Evolutionary conservation across 2,797 vertebrate genomes (phyloP).

Genomic region (Pseudocheirus occidentalis): DNA sequence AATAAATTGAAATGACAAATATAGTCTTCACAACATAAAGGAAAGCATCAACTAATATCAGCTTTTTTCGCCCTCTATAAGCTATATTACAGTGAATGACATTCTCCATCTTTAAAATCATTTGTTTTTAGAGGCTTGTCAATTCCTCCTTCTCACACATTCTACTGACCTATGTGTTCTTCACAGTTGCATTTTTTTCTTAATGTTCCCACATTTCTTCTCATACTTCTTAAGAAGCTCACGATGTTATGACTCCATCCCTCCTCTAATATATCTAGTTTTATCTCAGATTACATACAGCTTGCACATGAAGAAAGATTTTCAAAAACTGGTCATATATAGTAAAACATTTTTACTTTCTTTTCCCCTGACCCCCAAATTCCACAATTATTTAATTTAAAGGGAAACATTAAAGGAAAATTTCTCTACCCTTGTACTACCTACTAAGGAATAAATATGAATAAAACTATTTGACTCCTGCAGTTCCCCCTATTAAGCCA

Average conservation of each 20-base stretch:
- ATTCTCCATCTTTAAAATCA: slow-evolving; percentile 59
- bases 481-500: not conserved
- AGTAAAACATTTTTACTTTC: not conserved
- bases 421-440: not conserved
- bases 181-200: slow-evolving; percentile 59
- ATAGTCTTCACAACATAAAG: slow-evolving; percentile 61
- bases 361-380: not conserved
- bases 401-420: too few species aligned
- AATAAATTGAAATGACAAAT: slow-evolving; percentile 76
- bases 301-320: not conserved
- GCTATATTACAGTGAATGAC: slow-evolving; percentile 65
- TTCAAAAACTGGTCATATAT: not conserved
- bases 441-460: not conserved
- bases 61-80: slow-evolving; percentile 21
- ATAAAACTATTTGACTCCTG: not conserved
- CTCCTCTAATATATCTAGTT: not conserved
- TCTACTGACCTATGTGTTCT: slow-evolving; percentile 47
- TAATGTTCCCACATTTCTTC: slow-evolving; percentile 61
- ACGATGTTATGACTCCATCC: slow-evolving; percentile 13
- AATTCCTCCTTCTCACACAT: slow-evolving; percentile 66
- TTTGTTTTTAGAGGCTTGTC: slow-evolving; percentile 57
- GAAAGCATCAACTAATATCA: slow-evolving; percentile 64
- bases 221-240: slow-evolving; percentile 52
- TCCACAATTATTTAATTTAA: not conserved
- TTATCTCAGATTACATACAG: not conserved